Conservation (phyloP, 2,797 vertebrate genomes). For the Aplochiton taeniatus region DNA sequence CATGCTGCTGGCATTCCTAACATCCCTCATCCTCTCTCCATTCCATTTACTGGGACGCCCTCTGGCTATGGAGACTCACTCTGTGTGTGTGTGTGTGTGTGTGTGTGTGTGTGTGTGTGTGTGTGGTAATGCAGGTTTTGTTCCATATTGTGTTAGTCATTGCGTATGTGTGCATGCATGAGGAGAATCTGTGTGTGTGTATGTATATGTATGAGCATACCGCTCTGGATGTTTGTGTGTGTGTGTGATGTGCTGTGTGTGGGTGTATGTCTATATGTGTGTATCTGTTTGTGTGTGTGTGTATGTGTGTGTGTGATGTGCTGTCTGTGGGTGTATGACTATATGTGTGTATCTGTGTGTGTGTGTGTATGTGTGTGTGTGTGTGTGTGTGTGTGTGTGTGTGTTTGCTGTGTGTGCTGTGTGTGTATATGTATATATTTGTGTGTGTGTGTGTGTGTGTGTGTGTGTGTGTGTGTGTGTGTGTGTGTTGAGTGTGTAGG, state of each 20-base stretch:
- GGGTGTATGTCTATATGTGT: background rate
- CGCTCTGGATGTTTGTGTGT: slow-evolving; percentile 29
- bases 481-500: slow-evolving; percentile 40
- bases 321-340: background rate
- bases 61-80: slow-evolving; percentile 26
- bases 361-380: slow-evolving; percentile 25
- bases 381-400: slow-evolving; percentile 15
- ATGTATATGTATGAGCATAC: slow-evolving; percentile 24
- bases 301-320: slow-evolving; percentile 20
- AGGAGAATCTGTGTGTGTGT: slow-evolving; percentile 40
- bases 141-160: slow-evolving; percentile 33
- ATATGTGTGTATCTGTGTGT: slow-evolving; percentile 7
- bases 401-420: background rate
- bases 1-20: slow-evolving; percentile 70
- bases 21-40: slow-evolving; percentile 58
- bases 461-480: slow-evolving; percentile 7
- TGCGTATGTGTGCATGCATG: slow-evolving; percentile 34
- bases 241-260: background rate
- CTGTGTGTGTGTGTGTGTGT: slow-evolving; percentile 23
- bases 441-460: background rate
- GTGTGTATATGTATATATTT: too few relatives aligned
- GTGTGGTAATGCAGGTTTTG: background rate
- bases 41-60: slow-evolving; percentile 76
- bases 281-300: slow-evolving; percentile 3
- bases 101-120: slow-evolving; percentile 36